Evolutionary conservation across 2,113 vertebrate genomes (phyloP), one percentile per base, ranked within the genome.

Genomic region (Rhabdornis inornatus): DNA sequence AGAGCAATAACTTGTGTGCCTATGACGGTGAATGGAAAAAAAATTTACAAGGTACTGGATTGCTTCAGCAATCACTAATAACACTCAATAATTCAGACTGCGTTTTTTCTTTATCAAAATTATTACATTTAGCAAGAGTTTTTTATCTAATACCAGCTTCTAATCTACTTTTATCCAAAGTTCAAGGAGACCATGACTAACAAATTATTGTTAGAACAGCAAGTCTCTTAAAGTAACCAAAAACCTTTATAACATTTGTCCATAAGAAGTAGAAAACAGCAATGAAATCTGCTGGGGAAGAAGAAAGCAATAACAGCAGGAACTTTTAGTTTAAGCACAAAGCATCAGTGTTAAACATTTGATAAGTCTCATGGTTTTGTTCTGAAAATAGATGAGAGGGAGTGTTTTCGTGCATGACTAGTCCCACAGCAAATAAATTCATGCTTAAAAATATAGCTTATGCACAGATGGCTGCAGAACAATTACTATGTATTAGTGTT

Each of bases 331-430:
- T 82, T 75, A 69, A 87, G 74, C 59, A 92, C 50, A 92, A 90
- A 89, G 53, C 33, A 79, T 69, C 61, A 72, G 63, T 59, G 87
- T 79, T 83, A 92, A 94, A 76, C 91, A 91, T 94, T 90, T 90
- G 84, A 84, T 95, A 95, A 95, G 47, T 85, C 84, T 94, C 70
- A 61, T 47, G 82, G 53, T 89, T 96, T 94, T 91, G 37, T 63
- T 95, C 95, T 88, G 87, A 95, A 95, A 95, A 95, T 94, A 95
- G 89, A 92, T 65, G 50, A 94, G 87, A 94, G 50, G 63, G 87
- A 87, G 76, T 78, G 69, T 40, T 96, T 90, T 90, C 0, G 9
- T 92, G 91, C 95, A 86, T 92, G 92, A 90, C 84, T 95, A 95
- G 91, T 88, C 56, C 79, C 91, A 91, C 17, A 80, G 91, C 84